Percentiles rank a stretch among this genome's conserved stretches.
These are phyloP conservation scores for Polypterus bichir DNA, from an alignment of 2,113 vertebrate species.

Conservation along the genomic window DNA sequence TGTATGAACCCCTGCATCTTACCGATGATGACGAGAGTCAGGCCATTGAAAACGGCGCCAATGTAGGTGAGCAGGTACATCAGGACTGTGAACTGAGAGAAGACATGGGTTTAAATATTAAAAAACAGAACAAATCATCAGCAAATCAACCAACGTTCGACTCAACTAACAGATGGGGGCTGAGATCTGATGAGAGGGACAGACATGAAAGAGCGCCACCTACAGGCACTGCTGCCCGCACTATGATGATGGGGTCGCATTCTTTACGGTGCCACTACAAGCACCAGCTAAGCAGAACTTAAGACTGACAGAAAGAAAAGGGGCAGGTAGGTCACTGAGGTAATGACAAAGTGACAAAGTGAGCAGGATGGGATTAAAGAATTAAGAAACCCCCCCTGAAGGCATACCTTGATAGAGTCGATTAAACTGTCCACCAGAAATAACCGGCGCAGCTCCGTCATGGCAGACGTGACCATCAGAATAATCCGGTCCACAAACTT, in stretches of 20 bases:
- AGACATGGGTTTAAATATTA: constrained; percentile 10
- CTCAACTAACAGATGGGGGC: background rate
- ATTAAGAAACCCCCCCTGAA: background rate
- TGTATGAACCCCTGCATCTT: constrained; percentile 21
- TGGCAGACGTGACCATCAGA: constrained; percentile 31
- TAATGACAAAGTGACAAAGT: too few relatives aligned
- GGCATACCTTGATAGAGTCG: constrained; percentile 74
- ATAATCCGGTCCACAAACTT: constrained; percentile 47
- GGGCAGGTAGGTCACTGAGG: background rate
- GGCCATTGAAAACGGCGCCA: constrained; percentile 71
- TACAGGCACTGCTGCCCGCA: background rate
- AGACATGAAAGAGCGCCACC: background rate
- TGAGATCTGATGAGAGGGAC: background rate
- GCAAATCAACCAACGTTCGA: constrained; percentile 1
- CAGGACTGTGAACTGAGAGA: constrained; percentile 57
- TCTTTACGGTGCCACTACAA: background rate
- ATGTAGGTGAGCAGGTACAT: constrained; percentile 77
- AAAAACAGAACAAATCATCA: background rate
- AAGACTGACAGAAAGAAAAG: background rate
- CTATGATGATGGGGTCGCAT: background rate
- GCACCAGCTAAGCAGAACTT: background rate
- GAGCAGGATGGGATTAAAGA: background rate
- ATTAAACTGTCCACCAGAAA: constrained; percentile 66
- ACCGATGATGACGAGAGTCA: constrained; percentile 78
- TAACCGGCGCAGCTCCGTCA: constrained; percentile 55